phyloP scores from a whole-genome alignment of 2,113 vertebrate species.

The Physeter macrocephalus region DNA sequence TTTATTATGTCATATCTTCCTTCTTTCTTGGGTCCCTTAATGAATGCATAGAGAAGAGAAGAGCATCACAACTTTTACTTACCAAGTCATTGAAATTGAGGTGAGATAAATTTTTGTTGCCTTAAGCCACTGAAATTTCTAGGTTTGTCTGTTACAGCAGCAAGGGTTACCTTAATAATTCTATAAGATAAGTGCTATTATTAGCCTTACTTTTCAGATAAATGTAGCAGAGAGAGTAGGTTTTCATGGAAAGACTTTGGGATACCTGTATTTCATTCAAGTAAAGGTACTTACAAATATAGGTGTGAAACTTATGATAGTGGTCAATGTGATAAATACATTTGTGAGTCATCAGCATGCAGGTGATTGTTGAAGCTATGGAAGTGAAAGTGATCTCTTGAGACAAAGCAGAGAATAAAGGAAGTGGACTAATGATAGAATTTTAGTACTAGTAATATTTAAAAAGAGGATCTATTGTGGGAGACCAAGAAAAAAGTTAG shows the following conservation, averaged over 20 bases:
- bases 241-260: background rate
- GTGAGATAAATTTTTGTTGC: background rate
- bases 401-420: background rate
- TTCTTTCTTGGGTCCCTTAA: background rate
- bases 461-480: background rate
- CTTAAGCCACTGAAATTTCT: background rate
- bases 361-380: background rate
- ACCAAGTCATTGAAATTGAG: background rate
- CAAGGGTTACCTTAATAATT: background rate
- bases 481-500: background rate
- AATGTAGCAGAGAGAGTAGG: background rate
- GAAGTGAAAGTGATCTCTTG: background rate
- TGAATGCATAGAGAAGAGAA: background rate
- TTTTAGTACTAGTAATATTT: background rate
- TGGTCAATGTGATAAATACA: background rate
- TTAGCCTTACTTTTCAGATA: background rate
- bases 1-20: background rate
- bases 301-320: background rate
- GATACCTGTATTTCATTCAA: background rate
- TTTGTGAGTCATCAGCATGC: background rate
- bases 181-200: background rate
- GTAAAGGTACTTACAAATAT: background rate
- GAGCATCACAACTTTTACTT: background rate
- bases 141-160: background rate
- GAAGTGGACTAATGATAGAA: background rate